Evolutionary conservation across 2,113 vertebrate genomes (phyloP).

Genomic region (Scartelaos histophorus): DNA sequence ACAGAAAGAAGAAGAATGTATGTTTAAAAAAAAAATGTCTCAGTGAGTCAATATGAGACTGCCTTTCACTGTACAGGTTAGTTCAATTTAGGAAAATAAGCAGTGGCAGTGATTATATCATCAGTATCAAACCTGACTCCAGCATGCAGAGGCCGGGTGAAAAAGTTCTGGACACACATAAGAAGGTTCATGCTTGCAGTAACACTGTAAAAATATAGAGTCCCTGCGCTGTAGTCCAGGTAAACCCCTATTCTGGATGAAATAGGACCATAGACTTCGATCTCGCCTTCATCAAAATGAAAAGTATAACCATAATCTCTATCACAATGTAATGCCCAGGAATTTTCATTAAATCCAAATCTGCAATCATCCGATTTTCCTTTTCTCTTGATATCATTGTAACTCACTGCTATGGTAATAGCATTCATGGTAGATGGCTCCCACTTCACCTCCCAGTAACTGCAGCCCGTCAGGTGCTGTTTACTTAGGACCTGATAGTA

Average conservation of each 20-base stretch:
- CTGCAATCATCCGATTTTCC: background rate
- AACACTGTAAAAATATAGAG: background rate
- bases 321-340: background rate
- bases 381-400: background rate
- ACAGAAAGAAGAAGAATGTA: too few relatives aligned
- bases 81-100: background rate
- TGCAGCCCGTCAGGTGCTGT: background rate
- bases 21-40: too few relatives aligned
- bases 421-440: background rate
- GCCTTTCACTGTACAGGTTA: background rate
- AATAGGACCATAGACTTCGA: background rate
- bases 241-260: background rate
- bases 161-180: background rate
- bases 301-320: background rate
- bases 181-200: background rate
- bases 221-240: background rate
- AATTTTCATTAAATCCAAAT: background rate
- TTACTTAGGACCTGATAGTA: background rate
- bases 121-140: background rate
- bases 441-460: background rate
- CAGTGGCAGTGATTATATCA: background rate
- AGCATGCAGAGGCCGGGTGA: conserved; percentile 2
- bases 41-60: too few relatives aligned
- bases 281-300: background rate
- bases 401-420: background rate